phyloP scores from a whole-genome alignment of 2,113 vertebrate genomes.

The Apteryx owenii region DNA sequence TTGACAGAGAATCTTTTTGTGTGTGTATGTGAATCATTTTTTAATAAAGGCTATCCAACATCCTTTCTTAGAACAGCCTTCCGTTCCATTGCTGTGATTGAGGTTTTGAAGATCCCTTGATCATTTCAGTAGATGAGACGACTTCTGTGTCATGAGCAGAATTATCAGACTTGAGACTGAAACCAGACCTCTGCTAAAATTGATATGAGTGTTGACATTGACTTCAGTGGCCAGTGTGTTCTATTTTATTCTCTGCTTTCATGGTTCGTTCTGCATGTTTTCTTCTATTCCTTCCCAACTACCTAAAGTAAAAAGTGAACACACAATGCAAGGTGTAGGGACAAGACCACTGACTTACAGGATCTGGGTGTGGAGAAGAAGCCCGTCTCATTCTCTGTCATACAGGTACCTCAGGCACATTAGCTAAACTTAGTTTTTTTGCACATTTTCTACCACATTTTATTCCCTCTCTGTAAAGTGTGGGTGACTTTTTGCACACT shows the following conservation, averaged over 20 bases:
- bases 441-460: background rate
- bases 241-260: background rate
- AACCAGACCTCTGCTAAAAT: background rate
- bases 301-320: background rate
- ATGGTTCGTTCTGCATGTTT: background rate
- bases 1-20: background rate
- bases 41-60: background rate
- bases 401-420: background rate
- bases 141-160: background rate
- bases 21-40: background rate
- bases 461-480: background rate
- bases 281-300: background rate
- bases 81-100: background rate
- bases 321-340: background rate
- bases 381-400: background rate
- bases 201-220: background rate
- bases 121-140: background rate
- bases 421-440: background rate
- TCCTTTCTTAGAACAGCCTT: background rate
- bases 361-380: background rate
- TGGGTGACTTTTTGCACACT: background rate
- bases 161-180: background rate
- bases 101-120: slow-evolving; percentile 3
- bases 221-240: background rate
- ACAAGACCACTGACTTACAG: background rate